A percentile compares a stretch with the other conserved stretches of the same genome.
These are phyloP conservation scores for Reticulitermes speratus DNA, from an alignment of 1,140 invertebrate genomes.

Conservation along the genomic window DNA sequence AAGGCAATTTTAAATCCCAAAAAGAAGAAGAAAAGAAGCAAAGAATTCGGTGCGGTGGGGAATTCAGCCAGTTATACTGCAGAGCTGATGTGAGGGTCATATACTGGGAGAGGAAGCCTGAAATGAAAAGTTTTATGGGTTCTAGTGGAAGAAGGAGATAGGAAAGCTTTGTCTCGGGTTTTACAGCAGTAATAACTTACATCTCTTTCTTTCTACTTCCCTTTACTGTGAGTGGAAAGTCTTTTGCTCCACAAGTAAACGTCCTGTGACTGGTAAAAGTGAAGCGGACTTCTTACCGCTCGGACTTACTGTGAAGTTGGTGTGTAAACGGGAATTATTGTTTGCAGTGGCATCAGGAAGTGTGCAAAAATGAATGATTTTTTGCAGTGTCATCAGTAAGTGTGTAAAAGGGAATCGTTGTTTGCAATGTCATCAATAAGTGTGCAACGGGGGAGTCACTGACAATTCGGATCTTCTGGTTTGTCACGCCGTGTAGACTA, in stretches of 20 bases:
- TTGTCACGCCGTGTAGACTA: no score
- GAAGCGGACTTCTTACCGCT: background rate
- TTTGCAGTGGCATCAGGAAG: background rate
- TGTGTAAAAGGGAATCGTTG: no score
- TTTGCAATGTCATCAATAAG: no score
- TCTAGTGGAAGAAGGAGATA: background rate
- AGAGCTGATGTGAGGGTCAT: background rate
- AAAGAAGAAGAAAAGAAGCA: background rate
- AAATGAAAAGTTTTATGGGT: conserved; percentile 14
- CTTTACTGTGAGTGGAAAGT: background rate
- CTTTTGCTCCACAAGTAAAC: background rate
- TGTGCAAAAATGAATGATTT: no score
- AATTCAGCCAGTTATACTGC: background rate
- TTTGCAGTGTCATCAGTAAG: no score
- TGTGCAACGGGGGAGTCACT: no score
- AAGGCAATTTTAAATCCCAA: background rate
- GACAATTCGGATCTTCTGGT: no score
- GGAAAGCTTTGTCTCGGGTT: background rate
- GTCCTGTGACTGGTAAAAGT: background rate
- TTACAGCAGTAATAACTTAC: background rate
- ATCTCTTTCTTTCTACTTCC: background rate
- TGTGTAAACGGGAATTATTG: background rate
- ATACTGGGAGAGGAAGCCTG: background rate
- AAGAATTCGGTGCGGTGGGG: background rate
- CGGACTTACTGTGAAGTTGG: background rate